Evolutionary conservation across 1,140 invertebrate genomes (phyloP), one percentile per base, ranked within the genome.

Genomic region (Melipona quadrifasciata): DNA sequence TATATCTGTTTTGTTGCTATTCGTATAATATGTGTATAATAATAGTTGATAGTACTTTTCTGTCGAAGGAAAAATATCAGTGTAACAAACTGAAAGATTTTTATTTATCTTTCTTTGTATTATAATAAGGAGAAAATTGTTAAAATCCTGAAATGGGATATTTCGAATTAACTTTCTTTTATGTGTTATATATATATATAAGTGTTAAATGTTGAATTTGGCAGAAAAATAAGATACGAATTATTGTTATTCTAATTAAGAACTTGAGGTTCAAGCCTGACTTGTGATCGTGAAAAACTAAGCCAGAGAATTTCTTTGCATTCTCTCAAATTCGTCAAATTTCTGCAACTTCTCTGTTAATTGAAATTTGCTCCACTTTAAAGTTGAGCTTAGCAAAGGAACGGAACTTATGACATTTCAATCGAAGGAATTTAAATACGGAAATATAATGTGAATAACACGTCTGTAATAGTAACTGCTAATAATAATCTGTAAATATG

Each of bases 1-100:
- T 84, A 84, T 79, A 71, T 79, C 31, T 70, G 75, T 84, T 84
- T 64, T 72, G 57, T 77, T 84, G 75, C 71, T 84, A 84, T 61
- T 61, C 27, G 12, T 84, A 53, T 68, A 76, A 79, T 71, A 71
- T 79, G 58, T 79, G 82, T 77, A 82, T 77, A 82, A 82, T 57
- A n/a, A 82, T 82, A 77, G 53, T 68, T 76, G 34, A 82, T 67
- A 77, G 53, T 76, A 76, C 47, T 82, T 82, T 67, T 82, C 74
- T 67, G 61, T 75, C 47, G n/a, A 71, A 55, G 67, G 34, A 61
- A 57, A 73, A 76, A 53, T 68, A 55, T 76, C 76, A 82, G 72
- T 47, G 24, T 65, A 53, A 65, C 57, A 55, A 82, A 75, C 64
- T 68, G 19, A 67, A 55, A 55, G 24, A 53, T 68, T 76, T 57